phyloP scores from a whole-genome alignment of 2,797 vertebrate genomes.

The Hipposideros larvatus region DNA sequence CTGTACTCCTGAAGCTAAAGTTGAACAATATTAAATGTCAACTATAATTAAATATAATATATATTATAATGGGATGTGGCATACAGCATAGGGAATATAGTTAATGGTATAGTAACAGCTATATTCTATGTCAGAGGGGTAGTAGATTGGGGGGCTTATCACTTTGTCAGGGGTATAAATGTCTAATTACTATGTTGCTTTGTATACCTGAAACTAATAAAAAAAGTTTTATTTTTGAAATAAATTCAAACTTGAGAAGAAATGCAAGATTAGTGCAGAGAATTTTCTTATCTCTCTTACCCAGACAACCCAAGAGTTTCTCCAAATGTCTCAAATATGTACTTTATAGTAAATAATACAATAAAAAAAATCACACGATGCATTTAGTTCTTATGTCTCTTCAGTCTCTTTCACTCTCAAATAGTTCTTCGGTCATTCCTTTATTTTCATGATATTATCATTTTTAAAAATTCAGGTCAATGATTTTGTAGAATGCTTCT shows the following conservation, averaged over 20 bases:
- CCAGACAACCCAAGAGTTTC: neutral
- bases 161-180: too few species aligned
- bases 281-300: neutral
- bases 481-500: slow-evolving; percentile 14
- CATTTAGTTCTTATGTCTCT: neutral
- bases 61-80: too few species aligned
- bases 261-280: neutral
- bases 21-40: too few species aligned
- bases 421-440: neutral
- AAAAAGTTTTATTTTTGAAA: neutral
- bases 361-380: neutral
- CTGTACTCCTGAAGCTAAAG: too few species aligned
- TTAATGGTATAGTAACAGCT: too few species aligned
- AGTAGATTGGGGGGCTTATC: too few species aligned
- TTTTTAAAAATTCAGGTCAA: slow-evolving; percentile 24
- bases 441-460: neutral
- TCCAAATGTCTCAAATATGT: neutral
- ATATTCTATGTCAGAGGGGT: too few species aligned
- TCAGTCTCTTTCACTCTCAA: neutral
- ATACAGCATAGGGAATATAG: too few species aligned
- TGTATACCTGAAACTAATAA: too few species aligned
- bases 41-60: too few species aligned
- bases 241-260: slow-evolving; percentile 40
- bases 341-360: slow-evolving; percentile 33
- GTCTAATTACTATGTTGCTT: too few species aligned